Conservation (phyloP, 2,888 invertebrate genomes). For the Dioctria linearis region DNA sequence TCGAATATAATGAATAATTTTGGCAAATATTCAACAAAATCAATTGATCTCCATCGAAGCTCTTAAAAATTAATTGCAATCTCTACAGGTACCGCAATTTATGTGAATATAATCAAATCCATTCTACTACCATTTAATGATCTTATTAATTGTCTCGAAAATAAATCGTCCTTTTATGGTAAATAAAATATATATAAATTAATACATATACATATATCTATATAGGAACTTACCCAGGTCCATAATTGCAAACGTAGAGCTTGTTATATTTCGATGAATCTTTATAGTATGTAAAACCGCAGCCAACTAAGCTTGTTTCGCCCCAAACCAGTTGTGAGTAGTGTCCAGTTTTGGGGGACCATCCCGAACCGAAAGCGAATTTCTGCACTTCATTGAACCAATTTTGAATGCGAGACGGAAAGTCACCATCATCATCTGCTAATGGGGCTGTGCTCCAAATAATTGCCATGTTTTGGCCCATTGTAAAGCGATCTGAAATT, state of each 20-base stretch:
- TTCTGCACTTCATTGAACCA: conserved; percentile 88
- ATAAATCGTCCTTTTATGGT: too few relatives aligned
- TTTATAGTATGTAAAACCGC: conserved; percentile 88
- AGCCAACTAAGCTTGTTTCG: conserved; percentile 87
- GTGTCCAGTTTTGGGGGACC: conserved; percentile 83
- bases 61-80: too few relatives aligned
- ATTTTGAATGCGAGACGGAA: conserved; percentile 81
- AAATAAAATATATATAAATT: too few relatives aligned
- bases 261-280: conserved; percentile 85
- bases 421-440: conserved; percentile 77
- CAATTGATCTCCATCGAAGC: too few relatives aligned
- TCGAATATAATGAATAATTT: too few relatives aligned
- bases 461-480: conserved; percentile 89
- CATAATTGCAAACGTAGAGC: conserved; percentile 89
- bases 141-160: too few relatives aligned
- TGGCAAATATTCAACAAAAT: too few relatives aligned
- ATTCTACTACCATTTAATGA: too few relatives aligned
- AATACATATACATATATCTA: background rate
- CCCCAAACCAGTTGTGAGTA: conserved; percentile 95
- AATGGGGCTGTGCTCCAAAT: conserved; percentile 82
- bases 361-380: conserved; percentile 77
- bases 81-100: too few relatives aligned
- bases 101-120: too few relatives aligned
- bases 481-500: conserved; percentile 79
- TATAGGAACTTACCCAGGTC: conserved; percentile 76